Conservation (phyloP, 2,113 vertebrate species). For the Periophthalmus modestus region DNA sequence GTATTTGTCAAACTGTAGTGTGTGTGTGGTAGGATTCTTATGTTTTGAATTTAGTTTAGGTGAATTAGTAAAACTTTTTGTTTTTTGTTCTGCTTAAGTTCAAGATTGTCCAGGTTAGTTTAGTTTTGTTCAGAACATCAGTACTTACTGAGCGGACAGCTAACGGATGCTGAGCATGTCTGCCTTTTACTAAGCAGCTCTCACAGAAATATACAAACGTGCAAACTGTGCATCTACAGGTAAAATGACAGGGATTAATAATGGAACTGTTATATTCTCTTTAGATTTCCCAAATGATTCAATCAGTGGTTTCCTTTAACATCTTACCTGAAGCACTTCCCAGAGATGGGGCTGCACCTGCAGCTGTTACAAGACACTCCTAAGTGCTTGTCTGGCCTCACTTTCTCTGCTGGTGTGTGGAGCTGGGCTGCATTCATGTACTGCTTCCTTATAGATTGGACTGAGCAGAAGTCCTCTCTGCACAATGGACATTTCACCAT, state of each 20-base stretch:
- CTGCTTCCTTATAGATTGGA: slow-evolving; percentile 69
- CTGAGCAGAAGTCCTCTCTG: slow-evolving; percentile 65
- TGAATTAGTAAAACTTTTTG: background rate
- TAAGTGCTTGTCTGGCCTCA: slow-evolving; percentile 72
- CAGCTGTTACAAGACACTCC: slow-evolving; percentile 74
- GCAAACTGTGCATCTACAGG: slow-evolving; percentile 70
- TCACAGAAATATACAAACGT: slow-evolving; percentile 74
- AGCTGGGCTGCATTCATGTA: slow-evolving; percentile 71
- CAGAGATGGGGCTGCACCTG: slow-evolving; percentile 62
- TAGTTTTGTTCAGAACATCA: background rate
- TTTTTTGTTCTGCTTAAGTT: background rate
- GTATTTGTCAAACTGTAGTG: background rate
- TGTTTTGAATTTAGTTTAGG: too few species aligned
- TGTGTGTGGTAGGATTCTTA: background rate
- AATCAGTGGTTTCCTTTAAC: background rate
- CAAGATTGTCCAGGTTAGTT: too few species aligned
- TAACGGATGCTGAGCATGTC: slow-evolving; percentile 66
- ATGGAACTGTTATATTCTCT: background rate
- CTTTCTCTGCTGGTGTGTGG: slow-evolving; percentile 66
- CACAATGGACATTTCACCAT: slow-evolving; percentile 76
- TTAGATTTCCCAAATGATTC: background rate
- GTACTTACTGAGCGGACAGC: slow-evolving; percentile 64
- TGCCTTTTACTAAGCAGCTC: slow-evolving; percentile 57
- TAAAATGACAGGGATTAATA: background rate
- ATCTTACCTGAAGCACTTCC: slow-evolving; percentile 69